phyloP scores from a whole-genome alignment of 2,797 vertebrate genomes.

The Sebastes minor region DNA sequence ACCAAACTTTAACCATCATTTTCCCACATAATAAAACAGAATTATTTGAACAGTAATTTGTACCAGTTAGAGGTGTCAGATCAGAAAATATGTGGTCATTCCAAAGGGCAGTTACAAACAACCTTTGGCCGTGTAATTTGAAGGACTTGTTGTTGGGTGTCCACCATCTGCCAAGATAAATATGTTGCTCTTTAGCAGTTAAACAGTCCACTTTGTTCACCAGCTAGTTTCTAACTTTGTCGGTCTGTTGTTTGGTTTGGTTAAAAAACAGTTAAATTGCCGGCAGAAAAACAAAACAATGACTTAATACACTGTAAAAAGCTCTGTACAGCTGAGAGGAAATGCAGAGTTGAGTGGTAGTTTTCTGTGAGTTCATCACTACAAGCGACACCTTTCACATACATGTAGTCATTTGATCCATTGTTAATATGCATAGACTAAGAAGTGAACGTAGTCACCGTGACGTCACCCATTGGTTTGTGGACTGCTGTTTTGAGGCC shows the following conservation, averaged over 20 bases:
- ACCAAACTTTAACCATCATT: neutral
- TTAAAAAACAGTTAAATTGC: neutral
- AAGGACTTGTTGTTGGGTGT: neutral
- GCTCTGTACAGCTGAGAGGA: too few species aligned
- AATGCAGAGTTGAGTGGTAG: too few species aligned
- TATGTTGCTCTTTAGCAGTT: neutral
- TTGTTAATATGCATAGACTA: too few species aligned
- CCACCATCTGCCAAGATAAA: neutral
- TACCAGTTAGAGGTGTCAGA: neutral
- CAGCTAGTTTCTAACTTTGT: neutral
- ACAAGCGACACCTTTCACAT: neutral
- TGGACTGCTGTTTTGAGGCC: too few species aligned
- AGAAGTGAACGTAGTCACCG: neutral
- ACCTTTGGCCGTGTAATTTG: neutral
- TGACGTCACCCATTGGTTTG: neutral
- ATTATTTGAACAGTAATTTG: neutral
- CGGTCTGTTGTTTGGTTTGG: neutral
- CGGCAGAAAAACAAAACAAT: neutral
- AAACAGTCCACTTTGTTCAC: neutral
- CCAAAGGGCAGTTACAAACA: neutral
- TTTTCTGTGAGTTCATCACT: too few species aligned
- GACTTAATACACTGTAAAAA: neutral
- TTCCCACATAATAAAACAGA: neutral
- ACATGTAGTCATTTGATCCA: neutral
- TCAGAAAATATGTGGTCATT: neutral